These are phyloP conservation scores for Acipenser ruthenus DNA, from an alignment of 2,797 vertebrate genomes.

Conservation along the genomic window DNA sequence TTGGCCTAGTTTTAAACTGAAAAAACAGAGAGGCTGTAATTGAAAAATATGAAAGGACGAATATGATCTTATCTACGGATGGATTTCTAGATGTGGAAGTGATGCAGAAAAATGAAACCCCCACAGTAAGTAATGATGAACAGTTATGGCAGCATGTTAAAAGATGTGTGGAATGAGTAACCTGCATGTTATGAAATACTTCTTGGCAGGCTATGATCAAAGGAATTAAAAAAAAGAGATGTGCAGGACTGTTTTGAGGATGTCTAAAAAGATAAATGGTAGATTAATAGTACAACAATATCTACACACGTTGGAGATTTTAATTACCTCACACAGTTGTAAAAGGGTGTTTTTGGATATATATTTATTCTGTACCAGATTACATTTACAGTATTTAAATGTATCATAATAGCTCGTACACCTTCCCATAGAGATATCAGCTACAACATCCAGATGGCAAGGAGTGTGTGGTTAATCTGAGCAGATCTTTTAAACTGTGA, in stretches of 20 bases:
- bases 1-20: no score
- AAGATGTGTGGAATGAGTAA: not conserved
- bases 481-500: not conserved
- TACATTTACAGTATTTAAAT: not conserved
- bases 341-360: not conserved
- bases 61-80: no score
- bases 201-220: not conserved
- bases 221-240: slow-evolving; percentile 1
- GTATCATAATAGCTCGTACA: slow-evolving; percentile 18
- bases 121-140: not conserved
- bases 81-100: no score
- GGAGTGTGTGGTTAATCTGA: slow-evolving; percentile 2
- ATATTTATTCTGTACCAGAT: not conserved
- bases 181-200: not conserved
- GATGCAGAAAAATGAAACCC: no score
- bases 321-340: not conserved
- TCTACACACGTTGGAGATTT: not conserved
- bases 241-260: not conserved
- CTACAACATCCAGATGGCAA: slow-evolving; percentile 46
- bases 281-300: not conserved
- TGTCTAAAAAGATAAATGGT: slow-evolving; percentile 2
- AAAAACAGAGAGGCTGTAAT: no score
- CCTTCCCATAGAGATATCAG: not conserved
- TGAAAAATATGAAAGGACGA: no score
- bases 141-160: not conserved